phyloP scores from a whole-genome alignment of 2,797 vertebrate genomes.

The Eupleurogrammus muticus region DNA sequence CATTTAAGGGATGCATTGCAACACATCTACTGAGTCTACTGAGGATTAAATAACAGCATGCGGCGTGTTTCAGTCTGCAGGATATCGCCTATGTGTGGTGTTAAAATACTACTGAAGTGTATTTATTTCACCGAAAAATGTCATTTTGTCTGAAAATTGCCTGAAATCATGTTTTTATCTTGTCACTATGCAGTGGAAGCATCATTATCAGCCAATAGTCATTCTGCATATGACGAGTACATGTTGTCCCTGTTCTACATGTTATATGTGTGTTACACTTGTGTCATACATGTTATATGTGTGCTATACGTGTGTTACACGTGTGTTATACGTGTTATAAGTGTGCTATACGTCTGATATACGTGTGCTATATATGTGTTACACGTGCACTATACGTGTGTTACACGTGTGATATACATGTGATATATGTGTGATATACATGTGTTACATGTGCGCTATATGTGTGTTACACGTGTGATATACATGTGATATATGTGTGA shows the following conservation, averaged over 20 bases:
- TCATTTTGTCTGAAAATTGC: constrained; percentile 19
- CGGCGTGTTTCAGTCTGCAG: not conserved
- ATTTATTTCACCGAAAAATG: constrained; percentile 53
- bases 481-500: too few relatives aligned
- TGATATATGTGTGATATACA: too few relatives aligned
- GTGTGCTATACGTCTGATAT: too few relatives aligned
- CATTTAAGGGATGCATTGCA: constrained; percentile 19
- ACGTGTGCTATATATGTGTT: too few relatives aligned
- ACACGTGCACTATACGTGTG: too few relatives aligned
- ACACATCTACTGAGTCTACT: constrained; percentile 13
- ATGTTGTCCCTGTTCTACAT: constrained; percentile 35
- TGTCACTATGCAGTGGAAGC: constrained; percentile 21
- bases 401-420: too few relatives aligned
- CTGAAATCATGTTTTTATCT: constrained; percentile 44
- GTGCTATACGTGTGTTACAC: too few relatives aligned
- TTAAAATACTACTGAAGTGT: constrained; percentile 46
- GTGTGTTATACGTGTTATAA: too few relatives aligned
- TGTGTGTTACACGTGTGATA: too few relatives aligned
- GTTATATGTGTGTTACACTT: too few relatives aligned
- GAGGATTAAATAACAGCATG: constrained; percentile 9
- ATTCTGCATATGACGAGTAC: constrained; percentile 18
- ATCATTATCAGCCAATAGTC: constrained; percentile 5
- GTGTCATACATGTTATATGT: too few relatives aligned
- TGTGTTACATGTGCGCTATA: too few relatives aligned
- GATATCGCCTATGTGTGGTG: not conserved